Conservation (phyloP, 1,140 invertebrate species). For the Cardiocondyla obscurior region DNA sequence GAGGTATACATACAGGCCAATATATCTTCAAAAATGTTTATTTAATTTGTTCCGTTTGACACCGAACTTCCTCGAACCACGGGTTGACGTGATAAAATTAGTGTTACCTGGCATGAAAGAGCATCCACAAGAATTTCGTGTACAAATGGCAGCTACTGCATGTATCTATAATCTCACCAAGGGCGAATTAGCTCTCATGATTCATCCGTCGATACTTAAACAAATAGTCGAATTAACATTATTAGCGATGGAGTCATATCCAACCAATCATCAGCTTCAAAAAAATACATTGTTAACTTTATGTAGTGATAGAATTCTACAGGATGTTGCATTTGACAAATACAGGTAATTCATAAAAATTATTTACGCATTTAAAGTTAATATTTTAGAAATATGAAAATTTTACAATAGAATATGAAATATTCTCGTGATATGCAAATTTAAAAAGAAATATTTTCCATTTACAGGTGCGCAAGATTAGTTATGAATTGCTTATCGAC, state of each 20-base stretch:
- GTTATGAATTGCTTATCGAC: constrained; percentile 91
- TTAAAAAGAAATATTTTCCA: not conserved
- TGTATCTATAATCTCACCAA: constrained; percentile 92
- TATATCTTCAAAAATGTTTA: constrained; percentile 89
- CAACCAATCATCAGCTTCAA: constrained; percentile 89
- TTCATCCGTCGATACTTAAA: constrained; percentile 88
- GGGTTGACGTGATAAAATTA: constrained; percentile 89
- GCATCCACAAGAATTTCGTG: constrained; percentile 87
- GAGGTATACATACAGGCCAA: constrained; percentile 86
- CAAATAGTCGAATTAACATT: constrained; percentile 89
- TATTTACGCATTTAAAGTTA: constrained; percentile 42
- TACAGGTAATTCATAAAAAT: constrained; percentile 81
- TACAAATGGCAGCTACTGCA: constrained; percentile 93
- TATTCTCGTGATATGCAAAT: not conserved
- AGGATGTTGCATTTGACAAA: constrained; percentile 90
- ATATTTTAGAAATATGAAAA: constrained; percentile 19
- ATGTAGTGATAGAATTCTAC: constrained; percentile 91
- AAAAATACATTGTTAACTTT: constrained; percentile 91
- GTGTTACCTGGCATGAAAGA: constrained; percentile 89
- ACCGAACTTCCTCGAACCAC: constrained; percentile 85
- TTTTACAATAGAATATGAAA: constrained; percentile 13
- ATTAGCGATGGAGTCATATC: constrained; percentile 90
- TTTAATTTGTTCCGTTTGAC: constrained; percentile 90
- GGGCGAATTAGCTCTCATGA: constrained; percentile 87
- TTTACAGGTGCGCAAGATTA: constrained; percentile 87